Base-by-base conservation (phyloP, 2,113 vertebrate species). In the Peromyscus leucopus region DNA sequence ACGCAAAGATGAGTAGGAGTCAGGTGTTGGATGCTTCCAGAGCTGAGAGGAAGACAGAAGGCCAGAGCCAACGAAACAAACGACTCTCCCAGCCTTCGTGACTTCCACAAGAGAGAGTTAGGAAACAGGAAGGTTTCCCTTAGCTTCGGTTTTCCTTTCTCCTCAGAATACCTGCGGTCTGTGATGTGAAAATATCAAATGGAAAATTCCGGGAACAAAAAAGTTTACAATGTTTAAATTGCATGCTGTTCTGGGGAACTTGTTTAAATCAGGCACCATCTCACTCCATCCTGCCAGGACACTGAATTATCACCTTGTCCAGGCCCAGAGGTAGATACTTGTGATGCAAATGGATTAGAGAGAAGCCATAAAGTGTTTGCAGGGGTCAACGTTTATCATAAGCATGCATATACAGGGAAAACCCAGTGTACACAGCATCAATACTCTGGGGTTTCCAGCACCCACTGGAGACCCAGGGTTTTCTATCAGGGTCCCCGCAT, bases 181-280 rank as follows among this genome's bases (percentile, higher is more conserved):
- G 13, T 46, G 51, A 71, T n/a, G 36, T 84, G 69, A 55, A 75
- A 89, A 48, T 51, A 39, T 28, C 15, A n/a, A 82, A 21, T 39
- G 65, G 65, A 33, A 82, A 75, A 76, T 63, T 84, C 57, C 78
- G 36, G 88, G 72, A 89, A 76, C 63, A 46, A 33, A 61, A 48
- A 19, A n/a, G 12, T 39, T 74, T 7, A 9, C 59, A 9, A 10
- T 0, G 61, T 51, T 51, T 89, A 55, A 33, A 24, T 22, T 21
- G 33, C 28, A 13, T 10, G 15, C 69, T 65, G 26, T 31, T 94
- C 57, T 10, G 57, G 39, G 78, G 0, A 42, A 26, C 15, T 33
- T 26, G 57, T 6, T 8, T 26, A 33, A 8, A 16, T 39, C 26
- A 59, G 15, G n/a, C 9, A 2, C 24, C 1, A 3, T 8, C 13